Percentiles rank a stretch among this genome's conserved stretches.
Conservation (phyloP, 2,888 invertebrate species). For the Crossocerus cetratus region DNA sequence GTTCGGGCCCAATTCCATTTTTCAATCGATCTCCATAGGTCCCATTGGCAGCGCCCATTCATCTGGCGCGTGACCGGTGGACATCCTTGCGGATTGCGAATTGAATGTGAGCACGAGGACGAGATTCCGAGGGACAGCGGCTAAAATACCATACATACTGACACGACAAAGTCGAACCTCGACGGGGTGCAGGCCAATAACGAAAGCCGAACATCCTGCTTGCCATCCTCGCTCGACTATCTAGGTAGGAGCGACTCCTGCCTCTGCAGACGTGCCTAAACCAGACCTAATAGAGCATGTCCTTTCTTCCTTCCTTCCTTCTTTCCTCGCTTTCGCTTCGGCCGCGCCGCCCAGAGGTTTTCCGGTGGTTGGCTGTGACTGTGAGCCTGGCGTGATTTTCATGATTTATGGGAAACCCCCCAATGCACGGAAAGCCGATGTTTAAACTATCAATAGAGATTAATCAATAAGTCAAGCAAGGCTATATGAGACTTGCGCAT, state of each 20-base stretch:
- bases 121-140: no score
- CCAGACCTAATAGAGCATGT: not conserved
- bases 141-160: not conserved
- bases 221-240: not conserved
- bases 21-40: slow-evolving; percentile 7
- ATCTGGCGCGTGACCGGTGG: slow-evolving; percentile 34
- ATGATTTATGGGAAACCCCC: not conserved
- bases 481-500: slow-evolving; percentile 15
- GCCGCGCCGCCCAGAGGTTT: not conserved
- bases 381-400: not conserved
- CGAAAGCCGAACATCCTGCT: not conserved
- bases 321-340: not conserved
- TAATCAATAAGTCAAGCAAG: slow-evolving; percentile 1
- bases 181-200: not conserved
- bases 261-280: no score
- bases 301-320: not conserved
- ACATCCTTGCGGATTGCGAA: slow-evolving; percentile 33
- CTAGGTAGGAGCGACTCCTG: no score
- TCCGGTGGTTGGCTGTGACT: not conserved
- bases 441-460: slow-evolving; percentile 4
- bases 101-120: slow-evolving; percentile 28
- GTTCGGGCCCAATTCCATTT: not conserved
- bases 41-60: slow-evolving; percentile 51
- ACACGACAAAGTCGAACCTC: not conserved
- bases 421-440: not conserved